These are phyloP conservation scores for Caerostris darwini DNA, from an alignment of 1,140 invertebrate genomes.

Conservation along the genomic window DNA sequence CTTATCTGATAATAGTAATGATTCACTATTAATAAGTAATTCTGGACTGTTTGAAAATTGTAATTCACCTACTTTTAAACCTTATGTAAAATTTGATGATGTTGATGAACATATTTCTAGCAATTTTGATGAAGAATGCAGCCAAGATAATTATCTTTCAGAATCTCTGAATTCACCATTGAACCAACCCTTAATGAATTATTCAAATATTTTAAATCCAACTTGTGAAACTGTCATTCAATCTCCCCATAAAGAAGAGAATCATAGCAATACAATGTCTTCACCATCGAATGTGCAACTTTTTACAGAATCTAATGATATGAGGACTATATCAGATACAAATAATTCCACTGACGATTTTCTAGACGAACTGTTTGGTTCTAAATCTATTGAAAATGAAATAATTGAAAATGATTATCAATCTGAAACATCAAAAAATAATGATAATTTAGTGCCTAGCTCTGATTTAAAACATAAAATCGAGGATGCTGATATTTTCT, in stretches of 20 bases:
- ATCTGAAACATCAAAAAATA: conserved; percentile 32
- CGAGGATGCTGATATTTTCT: conserved; percentile 16
- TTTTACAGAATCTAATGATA: not conserved
- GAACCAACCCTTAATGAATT: not conserved
- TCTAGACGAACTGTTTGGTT: conserved; percentile 58
- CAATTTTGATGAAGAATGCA: conserved; percentile 35
- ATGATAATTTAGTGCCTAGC: not conserved
- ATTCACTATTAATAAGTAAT: conserved; percentile 31
- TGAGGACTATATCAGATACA: conserved; percentile 7
- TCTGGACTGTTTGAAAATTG: conserved; percentile 46
- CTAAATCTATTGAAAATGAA: conserved; percentile 59
- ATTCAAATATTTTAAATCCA: conserved; percentile 55
- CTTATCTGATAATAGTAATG: conserved; percentile 60
- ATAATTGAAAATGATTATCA: not conserved
- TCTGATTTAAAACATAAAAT: conserved; percentile 56
- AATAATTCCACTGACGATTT: conserved; percentile 60
- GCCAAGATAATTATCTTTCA: not conserved
- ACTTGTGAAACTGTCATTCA: conserved; percentile 52
- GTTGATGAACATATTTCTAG: not conserved
- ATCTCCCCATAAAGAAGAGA: conserved; percentile 27
- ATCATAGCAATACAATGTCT: not conserved
- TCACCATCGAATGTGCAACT: not conserved
- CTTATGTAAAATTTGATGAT: not conserved
- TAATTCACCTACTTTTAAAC: conserved; percentile 21
- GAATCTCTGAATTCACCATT: not conserved